phyloP scores from a whole-genome alignment of 1,140 invertebrate species.

The Bicyclus anynana region DNA sequence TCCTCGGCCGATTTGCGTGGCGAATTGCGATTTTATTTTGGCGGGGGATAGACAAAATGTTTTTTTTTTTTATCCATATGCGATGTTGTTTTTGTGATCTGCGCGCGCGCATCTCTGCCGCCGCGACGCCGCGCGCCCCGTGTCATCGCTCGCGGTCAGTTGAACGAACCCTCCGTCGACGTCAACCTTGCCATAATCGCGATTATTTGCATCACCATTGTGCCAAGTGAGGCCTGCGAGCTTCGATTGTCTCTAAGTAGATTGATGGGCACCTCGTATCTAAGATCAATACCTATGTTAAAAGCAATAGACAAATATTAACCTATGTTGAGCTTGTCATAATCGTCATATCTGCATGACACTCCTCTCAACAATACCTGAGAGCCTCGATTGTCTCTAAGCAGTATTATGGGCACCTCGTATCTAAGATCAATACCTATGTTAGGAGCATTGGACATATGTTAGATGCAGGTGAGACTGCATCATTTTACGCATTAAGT shows the following conservation, averaged over 20 bases:
- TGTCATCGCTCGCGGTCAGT: constrained; percentile 75
- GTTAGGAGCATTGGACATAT: too few relatives aligned
- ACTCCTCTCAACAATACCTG: too few relatives aligned
- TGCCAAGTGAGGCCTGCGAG: constrained; percentile 50
- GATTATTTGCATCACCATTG: constrained; percentile 74
- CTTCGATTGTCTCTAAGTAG: constrained; percentile 44
- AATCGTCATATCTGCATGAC: too few relatives aligned
- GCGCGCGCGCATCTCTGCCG: constrained; percentile 40
- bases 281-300: background rate
- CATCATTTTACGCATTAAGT: background rate
- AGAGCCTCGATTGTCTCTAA: too few relatives aligned
- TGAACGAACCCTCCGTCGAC: constrained; percentile 72
- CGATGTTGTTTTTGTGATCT: background rate
- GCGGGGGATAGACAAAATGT: background rate
- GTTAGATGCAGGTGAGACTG: background rate
- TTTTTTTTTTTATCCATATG: background rate
- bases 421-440: too few relatives aligned
- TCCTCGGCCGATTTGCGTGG: background rate
- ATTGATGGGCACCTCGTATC: constrained; percentile 11
- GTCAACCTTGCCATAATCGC: constrained; percentile 74
- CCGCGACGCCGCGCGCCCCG: constrained; percentile 64
- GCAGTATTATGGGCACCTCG: too few relatives aligned
- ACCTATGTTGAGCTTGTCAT: too few relatives aligned
- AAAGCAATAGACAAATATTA: too few relatives aligned
- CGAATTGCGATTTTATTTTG: background rate